phyloP scores from a whole-genome alignment of 2,113 vertebrate genomes.

The Otocyon megalotis region DNA sequence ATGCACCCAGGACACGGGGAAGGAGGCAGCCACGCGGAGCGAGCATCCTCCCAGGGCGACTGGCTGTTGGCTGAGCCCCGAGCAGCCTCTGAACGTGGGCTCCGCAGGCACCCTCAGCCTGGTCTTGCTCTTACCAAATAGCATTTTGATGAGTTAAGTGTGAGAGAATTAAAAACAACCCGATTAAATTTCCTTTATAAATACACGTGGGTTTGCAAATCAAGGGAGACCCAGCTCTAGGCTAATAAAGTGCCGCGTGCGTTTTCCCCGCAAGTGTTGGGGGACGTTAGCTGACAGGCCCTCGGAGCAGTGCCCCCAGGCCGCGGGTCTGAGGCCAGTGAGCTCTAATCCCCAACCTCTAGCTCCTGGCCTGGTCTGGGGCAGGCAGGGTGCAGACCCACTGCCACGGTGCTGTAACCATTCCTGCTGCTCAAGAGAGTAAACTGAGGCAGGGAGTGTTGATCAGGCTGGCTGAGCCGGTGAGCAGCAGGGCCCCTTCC shows the following conservation, averaged over 20 bases:
- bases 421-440: too few relatives aligned
- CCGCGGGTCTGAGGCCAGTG: rapidly evolving
- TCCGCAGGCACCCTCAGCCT: neutral
- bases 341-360: neutral
- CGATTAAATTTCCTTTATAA: conserved; percentile 72
- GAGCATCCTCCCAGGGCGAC: rapidly evolving
- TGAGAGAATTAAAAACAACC: conserved; percentile 78
- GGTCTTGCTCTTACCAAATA: conserved; percentile 50
- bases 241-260: neutral
- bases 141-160: conserved; percentile 81
- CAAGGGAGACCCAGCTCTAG: neutral
- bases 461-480: rapidly evolving
- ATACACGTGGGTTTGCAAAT: conserved; percentile 58
- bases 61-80: rapidly evolving
- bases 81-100: neutral
- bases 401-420: rapidly evolving
- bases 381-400: neutral
- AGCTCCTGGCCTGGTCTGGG: neutral
- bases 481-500: neutral
- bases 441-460: neutral
- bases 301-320: neutral
- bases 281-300: neutral
- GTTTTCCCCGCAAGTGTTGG: neutral
- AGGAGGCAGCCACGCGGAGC: rapidly evolving
- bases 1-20: rapidly evolving